Base-by-base conservation (phyloP, 2,797 vertebrate species). In the Myotis myotis region DNA sequence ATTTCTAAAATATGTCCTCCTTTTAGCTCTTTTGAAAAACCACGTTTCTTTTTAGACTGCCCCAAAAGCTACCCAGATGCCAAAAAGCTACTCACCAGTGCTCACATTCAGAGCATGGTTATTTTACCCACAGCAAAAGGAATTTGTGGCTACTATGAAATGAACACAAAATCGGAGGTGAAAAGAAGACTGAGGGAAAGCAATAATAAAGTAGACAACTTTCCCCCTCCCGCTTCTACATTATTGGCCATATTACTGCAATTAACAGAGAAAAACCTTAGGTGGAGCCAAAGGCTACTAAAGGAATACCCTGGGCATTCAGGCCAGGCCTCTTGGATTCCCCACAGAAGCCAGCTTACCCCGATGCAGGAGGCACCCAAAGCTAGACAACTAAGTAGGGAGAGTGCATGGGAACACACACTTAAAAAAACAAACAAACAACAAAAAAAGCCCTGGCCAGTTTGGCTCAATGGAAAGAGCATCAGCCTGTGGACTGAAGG, bases 211-310 rank as follows among this genome's bases (percentile, higher is more conserved):
- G 23, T 38, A 19, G 28, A 75, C 8, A 12, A 17, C 38, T n/a
- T 11, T 20, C 2, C 11, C 12, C 6, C 15, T 17, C 25, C 1
- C 2, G 1, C 38, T 22, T 70, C 30, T 87, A 4, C 7, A 10
- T 82, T 64, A 92, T 57, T 68, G 79, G 87, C 20, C 72, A 38
- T 30, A 44, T 33, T 51, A 84, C 13, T 87, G 81, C 86, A 84
- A 57, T 92, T 82, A 89, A 36, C 64, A 75, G 72, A 81, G 41
- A 62, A 49, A 79, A 82, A 85, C 96, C 53, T 91, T 95, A 97
- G 76, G 81, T 82, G 89, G 93, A 92, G 89, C 91, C 89, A 94
- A 64, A 95, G 81, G 80, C 80, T 85, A 5, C 86, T 28, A 30
- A 49, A 94, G 75, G n/a, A 84, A 81, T 22, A 9, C 25, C 38